phyloP scores from a whole-genome alignment of 2,113 vertebrate genomes.

The Melospiza georgiana region DNA sequence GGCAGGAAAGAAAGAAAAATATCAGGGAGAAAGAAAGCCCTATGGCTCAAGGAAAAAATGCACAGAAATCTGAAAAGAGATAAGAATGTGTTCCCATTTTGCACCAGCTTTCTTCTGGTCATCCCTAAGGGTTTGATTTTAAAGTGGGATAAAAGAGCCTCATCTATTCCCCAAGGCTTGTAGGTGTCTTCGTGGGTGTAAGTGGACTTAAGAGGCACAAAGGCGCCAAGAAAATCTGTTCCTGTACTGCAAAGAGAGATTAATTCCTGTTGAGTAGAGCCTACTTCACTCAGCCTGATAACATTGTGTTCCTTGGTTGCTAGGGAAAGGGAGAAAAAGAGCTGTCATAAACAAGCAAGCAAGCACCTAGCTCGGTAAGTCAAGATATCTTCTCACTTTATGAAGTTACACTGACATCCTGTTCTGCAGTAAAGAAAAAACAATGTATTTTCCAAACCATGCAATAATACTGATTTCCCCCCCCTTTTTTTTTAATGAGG shows the following conservation, averaged over 20 bases:
- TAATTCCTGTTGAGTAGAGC: background rate
- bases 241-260: background rate
- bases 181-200: background rate
- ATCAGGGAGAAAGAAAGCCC: background rate
- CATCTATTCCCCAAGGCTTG: background rate
- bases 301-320: background rate
- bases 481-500: fast-evolving
- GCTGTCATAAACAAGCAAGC: background rate
- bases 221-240: background rate
- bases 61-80: background rate
- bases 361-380: background rate
- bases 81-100: fast-evolving
- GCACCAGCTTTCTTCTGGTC: background rate
- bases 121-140: background rate
- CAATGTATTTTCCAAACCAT: background rate
- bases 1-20: background rate
- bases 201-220: background rate
- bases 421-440: background rate
- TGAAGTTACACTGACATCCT: background rate
- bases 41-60: fast-evolving
- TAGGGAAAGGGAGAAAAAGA: background rate
- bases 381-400: background rate
- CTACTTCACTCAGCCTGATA: background rate
- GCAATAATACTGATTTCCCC: background rate
- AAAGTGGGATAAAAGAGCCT: background rate